Percentiles rank a stretch among this genome's conserved stretches.
Conservation (phyloP, 2,797 vertebrate species). For the Parauchenoglanis punctatus region DNA sequence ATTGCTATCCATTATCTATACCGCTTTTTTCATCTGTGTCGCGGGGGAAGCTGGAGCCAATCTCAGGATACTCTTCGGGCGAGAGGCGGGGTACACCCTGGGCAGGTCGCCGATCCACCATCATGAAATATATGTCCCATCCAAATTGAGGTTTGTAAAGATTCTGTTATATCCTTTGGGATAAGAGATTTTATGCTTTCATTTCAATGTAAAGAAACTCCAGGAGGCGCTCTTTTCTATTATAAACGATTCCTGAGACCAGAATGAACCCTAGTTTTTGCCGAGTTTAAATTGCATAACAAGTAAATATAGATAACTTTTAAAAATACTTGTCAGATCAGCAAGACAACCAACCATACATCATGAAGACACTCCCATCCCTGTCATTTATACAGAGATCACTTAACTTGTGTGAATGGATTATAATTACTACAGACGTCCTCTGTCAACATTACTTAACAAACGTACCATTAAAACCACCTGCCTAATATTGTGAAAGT, state of each 20-base stretch:
- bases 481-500: neutral
- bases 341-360: neutral
- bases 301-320: neutral
- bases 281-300: neutral
- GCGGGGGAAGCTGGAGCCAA: too few species aligned
- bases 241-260: neutral
- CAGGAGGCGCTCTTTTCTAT: neutral
- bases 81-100: too few species aligned
- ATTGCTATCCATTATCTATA: too few species aligned
- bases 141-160: neutral
- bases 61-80: too few species aligned
- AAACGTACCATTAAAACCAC: neutral
- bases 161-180: neutral
- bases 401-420: neutral
- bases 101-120: too few species aligned
- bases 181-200: neutral
- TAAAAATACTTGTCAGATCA: neutral
- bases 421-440: neutral
- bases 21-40: too few species aligned
- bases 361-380: neutral
- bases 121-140: too few species aligned
- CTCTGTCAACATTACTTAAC: neutral
- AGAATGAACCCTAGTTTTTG: neutral
- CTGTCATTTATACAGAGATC: neutral
- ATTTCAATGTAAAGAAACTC: neutral